These are phyloP conservation scores for Thera britannica DNA, from an alignment of 2,888 invertebrate genomes.

Conservation along the genomic window DNA sequence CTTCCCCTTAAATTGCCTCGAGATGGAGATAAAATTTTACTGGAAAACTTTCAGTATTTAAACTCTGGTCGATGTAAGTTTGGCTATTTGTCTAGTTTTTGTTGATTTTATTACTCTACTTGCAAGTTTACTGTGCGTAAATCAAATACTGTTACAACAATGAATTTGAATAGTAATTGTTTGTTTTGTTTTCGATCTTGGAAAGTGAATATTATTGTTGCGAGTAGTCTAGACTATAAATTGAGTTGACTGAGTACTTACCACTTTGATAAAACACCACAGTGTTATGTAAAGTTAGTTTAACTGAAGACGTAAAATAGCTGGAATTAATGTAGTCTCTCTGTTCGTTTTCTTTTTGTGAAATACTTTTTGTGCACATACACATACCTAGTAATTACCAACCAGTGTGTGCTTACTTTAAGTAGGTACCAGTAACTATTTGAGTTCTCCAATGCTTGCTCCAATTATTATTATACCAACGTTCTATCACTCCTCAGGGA, in stretches of 20 bases:
- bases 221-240: slow-evolving; percentile 1
- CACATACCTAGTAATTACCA: too few species aligned
- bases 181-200: slow-evolving; percentile 10
- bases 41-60: slow-evolving; percentile 44
- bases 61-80: slow-evolving; percentile 39
- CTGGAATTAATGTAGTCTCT: too few species aligned
- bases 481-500: slow-evolving; percentile 11
- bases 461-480: slow-evolving; percentile 14
- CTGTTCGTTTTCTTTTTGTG: too few species aligned
- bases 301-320: too few species aligned
- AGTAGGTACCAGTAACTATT: neutral
- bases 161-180: slow-evolving; percentile 16
- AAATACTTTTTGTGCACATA: too few species aligned
- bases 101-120: slow-evolving; percentile 39
- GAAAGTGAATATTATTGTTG: slow-evolving; percentile 3
- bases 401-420: neutral
- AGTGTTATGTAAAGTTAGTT: too few species aligned
- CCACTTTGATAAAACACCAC: too few species aligned
- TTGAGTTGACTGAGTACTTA: neutral
- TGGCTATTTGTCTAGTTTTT: slow-evolving; percentile 42
- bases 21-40: slow-evolving; percentile 52
- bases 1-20: slow-evolving; percentile 50
- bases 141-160: slow-evolving; percentile 20
- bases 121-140: slow-evolving; percentile 28
- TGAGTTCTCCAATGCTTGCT: neutral